A percentile compares a stretch with the other conserved stretches of the same genome.
Evolutionary conservation across 2,113 vertebrate species (phyloP).

Genomic region (Phodopus roborovskii): DNA sequence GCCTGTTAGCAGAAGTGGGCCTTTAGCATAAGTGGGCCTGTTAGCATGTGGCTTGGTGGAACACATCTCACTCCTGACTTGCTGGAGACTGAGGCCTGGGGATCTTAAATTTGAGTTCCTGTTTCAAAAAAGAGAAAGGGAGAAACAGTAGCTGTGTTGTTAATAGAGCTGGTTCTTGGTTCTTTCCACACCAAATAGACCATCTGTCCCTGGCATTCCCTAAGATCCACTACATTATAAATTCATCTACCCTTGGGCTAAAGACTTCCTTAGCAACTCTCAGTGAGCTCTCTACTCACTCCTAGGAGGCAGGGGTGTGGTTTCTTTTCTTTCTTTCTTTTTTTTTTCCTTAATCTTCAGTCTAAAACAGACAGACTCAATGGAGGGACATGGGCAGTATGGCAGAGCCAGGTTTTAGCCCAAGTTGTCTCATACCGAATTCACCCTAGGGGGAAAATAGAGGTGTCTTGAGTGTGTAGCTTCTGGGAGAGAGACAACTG

Average conservation of each 20-base stretch:
- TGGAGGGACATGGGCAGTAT: neutral
- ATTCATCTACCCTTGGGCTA: neutral
- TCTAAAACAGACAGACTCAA: neutral
- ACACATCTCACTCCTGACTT: neutral
- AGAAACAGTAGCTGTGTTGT: neutral
- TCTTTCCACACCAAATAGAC: neutral
- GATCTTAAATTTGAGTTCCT: neutral
- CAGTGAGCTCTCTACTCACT: neutral
- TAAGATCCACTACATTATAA: fast-evolving
- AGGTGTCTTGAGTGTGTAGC: neutral
- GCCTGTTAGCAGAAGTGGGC: too few species aligned
- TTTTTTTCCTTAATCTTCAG: neutral
- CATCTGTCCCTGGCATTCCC: fast-evolving
- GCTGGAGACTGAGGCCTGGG: neutral
- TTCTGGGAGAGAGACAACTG: neutral
- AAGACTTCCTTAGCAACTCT: neutral
- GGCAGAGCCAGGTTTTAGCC: neutral
- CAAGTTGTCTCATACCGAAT: neutral
- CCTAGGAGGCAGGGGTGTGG: neutral
- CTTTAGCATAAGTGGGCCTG: neutral
- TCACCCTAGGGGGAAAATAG: neutral
- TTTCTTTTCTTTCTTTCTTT: too few species aligned
- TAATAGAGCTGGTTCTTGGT: neutral
- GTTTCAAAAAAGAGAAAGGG: neutral
- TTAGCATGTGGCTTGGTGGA: neutral